Percentiles rank a stretch among this genome's conserved stretches.
phyloP scores from a whole-genome alignment of 2,888 invertebrate species.

The Gnatocerus cornutus region DNA sequence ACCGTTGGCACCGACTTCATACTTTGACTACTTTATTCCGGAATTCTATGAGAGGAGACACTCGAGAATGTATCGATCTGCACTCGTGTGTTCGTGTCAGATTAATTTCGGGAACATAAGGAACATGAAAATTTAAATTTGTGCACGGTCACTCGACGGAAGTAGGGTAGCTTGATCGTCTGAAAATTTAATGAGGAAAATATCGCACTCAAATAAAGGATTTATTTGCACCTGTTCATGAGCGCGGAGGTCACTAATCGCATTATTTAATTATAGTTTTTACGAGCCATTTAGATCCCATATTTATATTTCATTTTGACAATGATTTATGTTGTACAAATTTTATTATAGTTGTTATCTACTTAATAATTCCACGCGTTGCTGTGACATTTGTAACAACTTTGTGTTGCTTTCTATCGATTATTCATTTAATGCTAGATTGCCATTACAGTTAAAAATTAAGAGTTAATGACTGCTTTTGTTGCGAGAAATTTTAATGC shows the following conservation, averaged over 20 bases:
- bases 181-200: slow-evolving; percentile 24
- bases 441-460: neutral
- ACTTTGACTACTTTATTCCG: slow-evolving; percentile 53
- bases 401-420: neutral
- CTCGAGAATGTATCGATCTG: slow-evolving; percentile 56
- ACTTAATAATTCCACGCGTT: neutral
- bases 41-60: slow-evolving; percentile 50
- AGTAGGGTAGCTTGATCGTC: slow-evolving; percentile 19
- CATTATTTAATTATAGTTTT: slow-evolving; percentile 3
- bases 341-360: slow-evolving; percentile 2
- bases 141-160: slow-evolving; percentile 14
- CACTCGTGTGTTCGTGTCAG: slow-evolving; percentile 25
- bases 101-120: slow-evolving; percentile 32
- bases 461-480: neutral
- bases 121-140: slow-evolving; percentile 36
- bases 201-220: neutral
- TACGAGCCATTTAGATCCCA: neutral
- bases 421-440: neutral
- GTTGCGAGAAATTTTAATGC: too few species aligned
- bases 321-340: neutral
- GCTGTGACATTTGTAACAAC: slow-evolving; percentile 4
- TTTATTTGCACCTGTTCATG: neutral
- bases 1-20: slow-evolving; percentile 56
- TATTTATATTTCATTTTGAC: neutral
- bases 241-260: neutral